Conservation (phyloP, 2,888 invertebrate genomes). For the Lithophane leautieri region DNA sequence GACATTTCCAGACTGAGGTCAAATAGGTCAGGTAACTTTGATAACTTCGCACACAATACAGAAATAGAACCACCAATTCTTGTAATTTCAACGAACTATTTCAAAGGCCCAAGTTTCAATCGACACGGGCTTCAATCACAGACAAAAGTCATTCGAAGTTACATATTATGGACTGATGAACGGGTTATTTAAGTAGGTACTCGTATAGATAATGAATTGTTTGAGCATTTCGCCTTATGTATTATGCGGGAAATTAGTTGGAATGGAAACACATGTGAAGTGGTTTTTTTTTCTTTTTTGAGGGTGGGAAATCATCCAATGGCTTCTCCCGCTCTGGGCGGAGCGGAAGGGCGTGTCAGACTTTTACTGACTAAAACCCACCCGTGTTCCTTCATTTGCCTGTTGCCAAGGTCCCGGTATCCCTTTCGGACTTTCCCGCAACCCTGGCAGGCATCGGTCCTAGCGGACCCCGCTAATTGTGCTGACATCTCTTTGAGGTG, state of each 20-base stretch:
- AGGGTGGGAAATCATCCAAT: too few species aligned
- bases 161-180: slow-evolving; percentile 32
- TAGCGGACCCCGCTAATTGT: too few species aligned
- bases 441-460: too few species aligned
- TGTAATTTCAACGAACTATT: slow-evolving; percentile 35
- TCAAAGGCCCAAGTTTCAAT: slow-evolving; percentile 27
- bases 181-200: slow-evolving; percentile 1
- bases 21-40: not conserved
- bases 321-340: too few species aligned
- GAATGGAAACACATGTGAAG: slow-evolving; percentile 9
- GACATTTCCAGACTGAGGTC: too few species aligned
- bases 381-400: too few species aligned
- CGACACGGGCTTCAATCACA: slow-evolving; percentile 26
- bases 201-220: slow-evolving; percentile 25
- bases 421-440: too few species aligned
- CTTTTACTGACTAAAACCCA: too few species aligned
- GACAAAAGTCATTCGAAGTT: slow-evolving; percentile 23
- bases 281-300: too few species aligned
- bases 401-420: too few species aligned
- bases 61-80: slow-evolving; percentile 13
- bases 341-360: too few species aligned
- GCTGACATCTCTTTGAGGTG: too few species aligned
- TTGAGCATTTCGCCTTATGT: slow-evolving; percentile 27
- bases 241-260: slow-evolving; percentile 4
- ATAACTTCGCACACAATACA: slow-evolving; percentile 6